Evolutionary conservation across 2,797 vertebrate genomes (phyloP), one percentile per base, ranked within the genome.

Genomic region (Gymnoscopelus microlampas): DNA sequence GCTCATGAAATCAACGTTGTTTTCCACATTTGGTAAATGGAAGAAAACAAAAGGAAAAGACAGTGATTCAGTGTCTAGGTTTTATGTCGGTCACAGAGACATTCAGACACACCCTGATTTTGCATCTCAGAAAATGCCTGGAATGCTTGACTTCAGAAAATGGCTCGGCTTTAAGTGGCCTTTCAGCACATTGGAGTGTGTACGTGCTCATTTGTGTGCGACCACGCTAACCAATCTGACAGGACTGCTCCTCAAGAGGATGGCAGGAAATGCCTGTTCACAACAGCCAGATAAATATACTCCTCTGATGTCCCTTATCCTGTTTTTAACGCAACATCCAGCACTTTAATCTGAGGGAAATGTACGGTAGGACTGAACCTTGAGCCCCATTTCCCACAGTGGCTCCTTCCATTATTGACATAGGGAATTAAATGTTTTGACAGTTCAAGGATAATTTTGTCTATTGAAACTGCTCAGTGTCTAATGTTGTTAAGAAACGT

Each of bases 221-320:
- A 35, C 32, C 3, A 26, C 5, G 58, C 0, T 60, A 29, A 53
- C 65, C 15, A 49, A 3, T 6, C 8, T 39, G 24, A 61, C 32
- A 23, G 73, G 68, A 69, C 60, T 66, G 68, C 61, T 44, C 8
- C 39, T 44, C 39, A 44, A 44, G 15, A 4, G 55, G 73, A 76
- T 11, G 53, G 58, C 72, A 81, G 88, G 87, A 88, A 87, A 51
- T 60, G 61, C 39, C 72, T 75, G 79, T 77, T 78, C 75, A 83
- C 74, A 79, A 73, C 69, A 19, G 73, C 71, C 80, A 78, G 84
- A 92, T 81, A 81, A 90, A 88, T 71, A 29, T 74, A 14, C 50
- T 10, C 60, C 61, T 15, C 66, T 65, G 47, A 53, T 74, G 85
- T 87, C 88, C 82, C 83, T 39, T 73, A 77, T 88, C 75, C 82